Evolutionary conservation across 2,888 invertebrate genomes (phyloP).

Genomic region (Drosophila fungiperda): DNA sequence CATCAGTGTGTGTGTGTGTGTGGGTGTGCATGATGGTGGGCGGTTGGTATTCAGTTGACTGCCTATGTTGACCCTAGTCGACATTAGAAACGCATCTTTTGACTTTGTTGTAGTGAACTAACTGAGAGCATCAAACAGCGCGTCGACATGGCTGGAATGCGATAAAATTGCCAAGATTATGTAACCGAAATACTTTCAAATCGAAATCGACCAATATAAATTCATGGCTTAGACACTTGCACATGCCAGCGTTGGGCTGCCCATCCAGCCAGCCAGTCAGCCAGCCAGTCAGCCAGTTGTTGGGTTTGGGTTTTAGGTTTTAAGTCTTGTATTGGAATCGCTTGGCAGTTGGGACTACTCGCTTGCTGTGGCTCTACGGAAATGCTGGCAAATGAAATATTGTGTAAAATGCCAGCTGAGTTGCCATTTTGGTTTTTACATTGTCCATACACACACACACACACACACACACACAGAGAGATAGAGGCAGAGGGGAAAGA

Average conservation of each 20-base stretch:
- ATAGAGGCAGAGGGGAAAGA: background rate
- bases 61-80: conserved; percentile 25
- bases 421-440: conserved; percentile 49
- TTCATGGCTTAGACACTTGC: conserved; percentile 77
- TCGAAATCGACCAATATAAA: conserved; percentile 80
- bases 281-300: background rate
- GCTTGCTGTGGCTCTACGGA: conserved; percentile 36
- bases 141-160: conserved; percentile 67
- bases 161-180: conserved; percentile 76
- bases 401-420: conserved; percentile 61
- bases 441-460: conserved; percentile 13
- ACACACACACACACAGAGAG: no score
- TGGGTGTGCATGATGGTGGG: background rate
- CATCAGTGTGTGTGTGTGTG: background rate
- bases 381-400: conserved; percentile 72
- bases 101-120: conserved; percentile 27
- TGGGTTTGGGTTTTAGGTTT: background rate
- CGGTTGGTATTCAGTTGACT: background rate
- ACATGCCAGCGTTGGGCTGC: conserved; percentile 57
- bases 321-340: conserved; percentile 15
- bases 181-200: conserved; percentile 77
- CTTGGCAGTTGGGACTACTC: conserved; percentile 24
- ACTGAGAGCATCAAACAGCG: conserved; percentile 61
- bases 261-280: conserved; percentile 1
- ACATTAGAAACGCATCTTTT: conserved; percentile 22